Evolutionary conservation across 2,888 invertebrate genomes (phyloP), one percentile per base, ranked within the genome.

Genomic region (Digitonthophagus gazella): DNA sequence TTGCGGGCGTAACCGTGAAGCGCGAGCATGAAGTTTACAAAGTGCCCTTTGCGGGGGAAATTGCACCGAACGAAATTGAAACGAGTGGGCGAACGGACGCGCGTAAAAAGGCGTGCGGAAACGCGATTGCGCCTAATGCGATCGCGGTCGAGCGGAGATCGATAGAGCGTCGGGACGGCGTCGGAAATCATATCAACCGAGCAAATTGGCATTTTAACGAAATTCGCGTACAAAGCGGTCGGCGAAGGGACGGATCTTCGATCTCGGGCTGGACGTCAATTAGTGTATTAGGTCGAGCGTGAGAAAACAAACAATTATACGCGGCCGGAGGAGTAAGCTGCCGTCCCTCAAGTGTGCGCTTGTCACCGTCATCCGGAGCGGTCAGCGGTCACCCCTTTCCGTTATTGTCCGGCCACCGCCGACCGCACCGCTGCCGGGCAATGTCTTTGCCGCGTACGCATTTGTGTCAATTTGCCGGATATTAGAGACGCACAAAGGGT

Each of bases 301-400:
- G 83, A 83, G 83, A 83, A 83, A 82, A 82, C 83, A 83, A 83
- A 83, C 82, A 83, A 83, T 83, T 83, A 83, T 78, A 77, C 78
- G 78, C 79, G 79, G 81, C 73, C 78, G 76, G 77, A 77, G 76
- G 70, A 70, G 70, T 65, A 70, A 70, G 76, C 65, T 76, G 78
- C 75, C 77, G 78, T 80, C 80, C 80, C 81, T 80, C 78, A 79
- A 78, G 80, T 79, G 81, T 80, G 80, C 76, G 78, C 78, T 79
- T 81, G 81, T 80, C 81, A 81, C 77, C 78, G 78, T 79, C 79
- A 80, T 80, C 81, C 80, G 79, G 78, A 77, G 72, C 72, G 71
- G 71, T 74, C 76, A 44, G 28, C 3, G 28, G 75, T 74, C 76
- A 76, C 77, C 76, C 78, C 77, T 77, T 75, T 77, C 77, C 71